phyloP scores from a whole-genome alignment of 1,140 invertebrate species.

The Nylanderia fulva region DNA sequence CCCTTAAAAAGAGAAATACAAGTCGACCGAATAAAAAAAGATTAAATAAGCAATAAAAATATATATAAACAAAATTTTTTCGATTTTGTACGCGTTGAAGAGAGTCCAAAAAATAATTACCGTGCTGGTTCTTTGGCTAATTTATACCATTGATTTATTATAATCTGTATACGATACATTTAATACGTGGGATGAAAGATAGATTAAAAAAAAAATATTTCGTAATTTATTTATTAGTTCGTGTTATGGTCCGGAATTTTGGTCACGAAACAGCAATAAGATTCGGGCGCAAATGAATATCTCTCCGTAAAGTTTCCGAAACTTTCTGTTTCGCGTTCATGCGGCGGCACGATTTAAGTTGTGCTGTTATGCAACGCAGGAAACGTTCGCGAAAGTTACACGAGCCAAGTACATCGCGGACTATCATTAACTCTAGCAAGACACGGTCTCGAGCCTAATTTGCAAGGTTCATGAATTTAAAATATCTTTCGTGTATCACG shows the following conservation, averaged over 20 bases:
- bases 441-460: constrained; percentile 51
- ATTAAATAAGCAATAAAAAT: too few relatives aligned
- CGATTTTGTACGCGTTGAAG: too few relatives aligned
- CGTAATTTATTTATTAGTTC: constrained; percentile 5
- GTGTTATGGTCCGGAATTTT: neutral
- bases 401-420: constrained; percentile 40
- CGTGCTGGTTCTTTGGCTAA: too few relatives aligned
- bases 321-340: constrained; percentile 11
- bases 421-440: constrained; percentile 53
- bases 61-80: too few relatives aligned
- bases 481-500: constrained; percentile 37
- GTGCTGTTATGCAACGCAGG: constrained; percentile 49
- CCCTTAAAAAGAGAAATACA: too few relatives aligned
- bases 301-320: constrained; percentile 27
- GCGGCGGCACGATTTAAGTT: constrained; percentile 40
- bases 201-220: neutral
- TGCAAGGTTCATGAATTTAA: constrained; percentile 56
- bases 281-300: constrained; percentile 49
- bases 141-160: too few relatives aligned
- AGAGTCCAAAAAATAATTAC: too few relatives aligned
- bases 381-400: constrained; percentile 53
- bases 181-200: neutral
- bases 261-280: constrained; percentile 40
- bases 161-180: too few relatives aligned
- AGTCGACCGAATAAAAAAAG: too few relatives aligned